These are phyloP conservation scores for Ibycter americanus DNA, from an alignment of 2,797 vertebrate species.

Conservation along the genomic window DNA sequence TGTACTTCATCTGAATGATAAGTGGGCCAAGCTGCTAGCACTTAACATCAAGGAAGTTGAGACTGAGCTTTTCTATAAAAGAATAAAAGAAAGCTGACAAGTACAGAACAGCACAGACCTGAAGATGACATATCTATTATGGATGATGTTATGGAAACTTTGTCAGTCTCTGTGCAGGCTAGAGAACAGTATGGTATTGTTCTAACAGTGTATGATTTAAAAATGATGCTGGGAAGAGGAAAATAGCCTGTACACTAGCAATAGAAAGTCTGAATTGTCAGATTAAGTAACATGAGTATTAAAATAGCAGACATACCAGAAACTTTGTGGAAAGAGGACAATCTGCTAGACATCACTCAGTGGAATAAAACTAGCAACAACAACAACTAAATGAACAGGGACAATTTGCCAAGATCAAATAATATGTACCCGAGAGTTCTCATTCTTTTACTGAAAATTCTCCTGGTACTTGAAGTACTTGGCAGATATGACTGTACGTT, in stretches of 20 bases:
- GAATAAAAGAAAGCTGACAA: background rate
- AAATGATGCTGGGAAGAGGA: background rate
- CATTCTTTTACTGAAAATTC: background rate
- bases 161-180: background rate
- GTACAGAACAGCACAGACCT: background rate
- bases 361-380: background rate
- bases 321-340: background rate
- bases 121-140: background rate
- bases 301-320: background rate
- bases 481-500: background rate
- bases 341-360: background rate
- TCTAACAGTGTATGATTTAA: background rate
- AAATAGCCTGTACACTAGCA: background rate
- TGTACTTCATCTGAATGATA: background rate
- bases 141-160: background rate
- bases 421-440: rapidly evolving
- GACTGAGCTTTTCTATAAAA: background rate
- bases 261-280: background rate
- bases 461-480: background rate
- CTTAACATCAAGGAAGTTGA: background rate
- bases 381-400: background rate
- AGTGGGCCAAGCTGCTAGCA: background rate
- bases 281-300: background rate
- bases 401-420: background rate
- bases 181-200: background rate